Conservation (phyloP, 2,888 invertebrate genomes). For the Dicyrtomina minuta region DNA sequence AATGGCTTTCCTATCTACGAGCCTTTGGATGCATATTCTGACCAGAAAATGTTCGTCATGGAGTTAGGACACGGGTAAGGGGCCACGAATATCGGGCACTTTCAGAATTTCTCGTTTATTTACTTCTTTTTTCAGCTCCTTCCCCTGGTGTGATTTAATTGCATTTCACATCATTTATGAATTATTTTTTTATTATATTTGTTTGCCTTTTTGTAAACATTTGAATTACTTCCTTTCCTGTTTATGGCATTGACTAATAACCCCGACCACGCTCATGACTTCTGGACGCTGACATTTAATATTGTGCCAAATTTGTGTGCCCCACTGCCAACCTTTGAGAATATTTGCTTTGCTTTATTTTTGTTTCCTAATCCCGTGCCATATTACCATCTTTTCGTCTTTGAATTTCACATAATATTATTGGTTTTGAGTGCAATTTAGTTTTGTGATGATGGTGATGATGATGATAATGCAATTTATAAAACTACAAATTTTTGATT, state of each 20-base stretch:
- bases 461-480: no score
- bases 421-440: no score
- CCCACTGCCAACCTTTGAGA: no score
- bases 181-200: no score
- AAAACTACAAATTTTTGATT: no score
- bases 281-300: background rate
- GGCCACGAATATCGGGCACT: background rate
- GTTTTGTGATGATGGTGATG: no score
- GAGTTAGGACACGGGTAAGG: constrained; percentile 51
- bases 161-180: no score
- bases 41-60: constrained; percentile 52
- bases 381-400: no score
- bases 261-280: no score
- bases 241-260: background rate
- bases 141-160: background rate
- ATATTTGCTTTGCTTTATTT: no score
- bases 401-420: no score
- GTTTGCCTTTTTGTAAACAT: background rate
- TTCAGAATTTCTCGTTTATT: background rate
- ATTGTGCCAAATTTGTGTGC: background rate
- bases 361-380: no score
- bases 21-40: constrained; percentile 51
- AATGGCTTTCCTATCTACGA: constrained; percentile 77
- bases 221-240: background rate
- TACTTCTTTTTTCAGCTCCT: background rate